These are phyloP conservation scores for Hiodon tergisus DNA, from an alignment of 2,113 vertebrate species.

Conservation along the genomic window DNA sequence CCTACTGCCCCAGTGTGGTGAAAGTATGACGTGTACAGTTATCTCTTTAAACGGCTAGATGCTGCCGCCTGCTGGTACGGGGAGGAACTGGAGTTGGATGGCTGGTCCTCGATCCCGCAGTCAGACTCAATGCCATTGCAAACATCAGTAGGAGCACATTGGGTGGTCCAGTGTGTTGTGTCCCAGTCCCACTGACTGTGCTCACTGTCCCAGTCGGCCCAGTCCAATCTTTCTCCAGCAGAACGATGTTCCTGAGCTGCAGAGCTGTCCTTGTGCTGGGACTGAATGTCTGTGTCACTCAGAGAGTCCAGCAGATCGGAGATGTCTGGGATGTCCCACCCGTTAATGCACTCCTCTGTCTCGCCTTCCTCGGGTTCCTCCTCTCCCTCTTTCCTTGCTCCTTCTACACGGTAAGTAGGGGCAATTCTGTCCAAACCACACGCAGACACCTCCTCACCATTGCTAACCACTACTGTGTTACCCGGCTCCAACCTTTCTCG, in stretches of 20 bases:
- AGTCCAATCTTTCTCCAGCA: conserved; percentile 7
- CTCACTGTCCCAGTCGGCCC: conserved; percentile 38
- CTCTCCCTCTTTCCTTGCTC: background rate
- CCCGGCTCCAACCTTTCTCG: background rate
- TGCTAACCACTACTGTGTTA: rapidly evolving
- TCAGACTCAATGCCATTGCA: conserved; percentile 17
- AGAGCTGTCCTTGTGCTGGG: background rate
- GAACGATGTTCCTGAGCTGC: background rate
- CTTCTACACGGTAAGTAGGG: background rate
- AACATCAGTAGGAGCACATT: background rate
- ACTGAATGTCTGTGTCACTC: conserved; percentile 33
- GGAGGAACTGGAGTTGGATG: conserved; percentile 34
- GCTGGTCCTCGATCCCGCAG: conserved; percentile 29
- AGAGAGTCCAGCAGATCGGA: conserved; percentile 60
- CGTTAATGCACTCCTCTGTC: conserved; percentile 5
- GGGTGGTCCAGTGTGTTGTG: conserved; percentile 52
- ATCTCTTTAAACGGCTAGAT: background rate
- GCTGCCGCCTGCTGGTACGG: conserved; percentile 19
- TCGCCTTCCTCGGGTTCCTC: background rate
- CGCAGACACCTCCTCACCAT: background rate
- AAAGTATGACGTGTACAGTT: background rate
- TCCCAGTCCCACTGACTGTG: conserved; percentile 56
- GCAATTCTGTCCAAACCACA: conserved; percentile 26
- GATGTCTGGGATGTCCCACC: conserved; percentile 68
- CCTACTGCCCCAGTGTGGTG: conserved; percentile 23